Evolutionary conservation across 2,888 invertebrate genomes (phyloP).

Genomic region (Drosophila ustulata): DNA sequence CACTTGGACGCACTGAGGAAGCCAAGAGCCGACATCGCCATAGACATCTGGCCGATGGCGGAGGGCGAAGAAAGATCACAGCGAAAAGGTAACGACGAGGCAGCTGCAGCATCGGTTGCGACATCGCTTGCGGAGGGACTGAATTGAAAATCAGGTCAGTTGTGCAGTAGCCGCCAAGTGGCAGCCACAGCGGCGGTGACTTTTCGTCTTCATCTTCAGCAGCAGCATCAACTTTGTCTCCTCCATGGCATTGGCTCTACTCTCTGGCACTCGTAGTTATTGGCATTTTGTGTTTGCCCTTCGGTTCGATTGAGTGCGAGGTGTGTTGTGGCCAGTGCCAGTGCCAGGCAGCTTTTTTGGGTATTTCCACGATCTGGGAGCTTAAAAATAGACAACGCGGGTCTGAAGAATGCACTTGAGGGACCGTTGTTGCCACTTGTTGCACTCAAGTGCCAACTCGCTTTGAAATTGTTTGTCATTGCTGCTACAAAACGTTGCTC

Average conservation of each 20-base stretch:
- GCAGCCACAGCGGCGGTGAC: constrained; percentile 36
- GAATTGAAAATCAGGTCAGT: constrained; percentile 64
- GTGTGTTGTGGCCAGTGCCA: constrained; percentile 1
- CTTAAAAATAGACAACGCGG: constrained; percentile 69
- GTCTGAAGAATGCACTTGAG: constrained; percentile 75
- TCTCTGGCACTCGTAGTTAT: constrained; percentile 39
- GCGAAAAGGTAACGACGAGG: constrained; percentile 18
- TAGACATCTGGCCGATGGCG: constrained; percentile 16
- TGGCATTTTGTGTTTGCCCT: constrained; percentile 73
- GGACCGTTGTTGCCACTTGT: constrained; percentile 76
- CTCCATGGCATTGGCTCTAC: constrained; percentile 32
- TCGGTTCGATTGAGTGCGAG: constrained; percentile 43
- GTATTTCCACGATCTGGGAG: constrained; percentile 66
- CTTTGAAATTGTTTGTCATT: constrained; percentile 54
- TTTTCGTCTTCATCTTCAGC: constrained; percentile 20
- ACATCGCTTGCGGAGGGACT: constrained; percentile 38
- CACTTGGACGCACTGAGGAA: constrained; percentile 73
- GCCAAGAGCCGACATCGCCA: constrained; percentile 45
- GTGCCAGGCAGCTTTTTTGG: constrained; percentile 16
- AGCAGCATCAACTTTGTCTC: neutral
- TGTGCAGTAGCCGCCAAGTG: constrained; percentile 72
- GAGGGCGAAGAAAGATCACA: constrained; percentile 38
- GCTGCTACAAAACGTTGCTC: constrained; percentile 57
- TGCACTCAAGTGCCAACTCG: constrained; percentile 74
- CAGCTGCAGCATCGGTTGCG: constrained; percentile 50